phyloP scores from a whole-genome alignment of 2,888 invertebrate genomes.

The Lithophane leautieri region DNA sequence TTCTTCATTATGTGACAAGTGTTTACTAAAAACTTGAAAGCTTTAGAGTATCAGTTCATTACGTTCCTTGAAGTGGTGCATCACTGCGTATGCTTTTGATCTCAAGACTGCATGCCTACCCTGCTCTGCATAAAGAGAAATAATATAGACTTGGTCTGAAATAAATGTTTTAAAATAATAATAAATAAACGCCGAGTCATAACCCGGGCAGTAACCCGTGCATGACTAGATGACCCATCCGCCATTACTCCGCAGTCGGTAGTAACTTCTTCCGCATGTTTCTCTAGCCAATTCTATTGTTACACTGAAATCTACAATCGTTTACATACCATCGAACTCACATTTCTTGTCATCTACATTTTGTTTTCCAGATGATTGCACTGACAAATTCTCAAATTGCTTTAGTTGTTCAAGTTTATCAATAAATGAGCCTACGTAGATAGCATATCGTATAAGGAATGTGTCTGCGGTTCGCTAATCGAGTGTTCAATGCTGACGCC shows the following conservation, averaged over 20 bases:
- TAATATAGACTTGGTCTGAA: too few relatives aligned
- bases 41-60: not conserved
- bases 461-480: constrained; percentile 65
- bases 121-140: constrained; percentile 56
- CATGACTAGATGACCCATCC: constrained; percentile 40
- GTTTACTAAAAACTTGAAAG: not conserved
- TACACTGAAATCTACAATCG: constrained; percentile 58
- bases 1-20: not conserved
- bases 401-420: constrained; percentile 39
- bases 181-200: too few relatives aligned
- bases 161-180: too few relatives aligned
- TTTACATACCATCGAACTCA: constrained; percentile 53
- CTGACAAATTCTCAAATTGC: constrained; percentile 15
- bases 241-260: constrained; percentile 39
- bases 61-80: not conserved
- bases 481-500: constrained; percentile 73
- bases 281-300: constrained; percentile 74
- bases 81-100: constrained; percentile 20
- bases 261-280: constrained; percentile 68
- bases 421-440: constrained; percentile 42
- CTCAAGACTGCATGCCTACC: constrained; percentile 8
- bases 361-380: not conserved
- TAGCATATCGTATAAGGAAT: constrained; percentile 74
- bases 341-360: constrained; percentile 31
- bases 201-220: constrained; percentile 68